phyloP scores from a whole-genome alignment of 2,888 invertebrate genomes.

The Coleophora deauratella region DNA sequence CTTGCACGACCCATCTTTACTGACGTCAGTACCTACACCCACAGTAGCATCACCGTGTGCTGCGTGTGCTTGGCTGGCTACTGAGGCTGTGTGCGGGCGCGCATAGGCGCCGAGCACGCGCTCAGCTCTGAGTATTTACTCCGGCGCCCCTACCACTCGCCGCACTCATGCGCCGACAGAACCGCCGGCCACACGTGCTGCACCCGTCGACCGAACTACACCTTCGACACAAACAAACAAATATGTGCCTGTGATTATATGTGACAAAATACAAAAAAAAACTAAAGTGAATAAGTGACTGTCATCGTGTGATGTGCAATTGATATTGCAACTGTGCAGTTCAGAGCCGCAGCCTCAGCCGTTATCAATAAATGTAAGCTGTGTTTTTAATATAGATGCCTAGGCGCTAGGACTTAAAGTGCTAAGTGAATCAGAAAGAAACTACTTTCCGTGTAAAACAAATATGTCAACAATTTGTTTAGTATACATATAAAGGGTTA shows the following conservation, averaged over 20 bases:
- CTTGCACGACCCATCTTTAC: no score
- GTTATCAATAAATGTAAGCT: constrained; percentile 64
- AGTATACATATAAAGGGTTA: no score
- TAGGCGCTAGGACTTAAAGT: no score
- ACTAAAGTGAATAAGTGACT: constrained; percentile 59
- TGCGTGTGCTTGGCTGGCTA: no score
- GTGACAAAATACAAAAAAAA: constrained; percentile 40
- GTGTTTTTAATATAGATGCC: constrained; percentile 27
- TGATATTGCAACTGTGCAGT: constrained; percentile 45
- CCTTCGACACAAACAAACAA: constrained; percentile 28
- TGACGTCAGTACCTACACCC: constrained; percentile 23
- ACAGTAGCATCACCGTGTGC: constrained; percentile 28
- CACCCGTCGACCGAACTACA: constrained; percentile 42
- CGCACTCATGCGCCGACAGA: constrained; percentile 70
- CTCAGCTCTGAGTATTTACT: constrained; percentile 65
- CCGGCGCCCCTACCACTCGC: constrained; percentile 66
- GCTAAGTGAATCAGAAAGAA: no score
- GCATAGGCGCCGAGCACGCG: constrained; percentile 41
- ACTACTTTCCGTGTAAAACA: no score
- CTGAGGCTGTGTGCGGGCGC: constrained; percentile 39
- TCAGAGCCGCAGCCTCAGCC: constrained; percentile 63
- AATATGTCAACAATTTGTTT: no score
- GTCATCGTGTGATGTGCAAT: constrained; percentile 59
- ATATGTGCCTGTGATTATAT: constrained; percentile 62
- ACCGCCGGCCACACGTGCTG: constrained; percentile 63